phyloP scores from a whole-genome alignment of 1,140 invertebrate genomes.

The Venturia canescens region DNA sequence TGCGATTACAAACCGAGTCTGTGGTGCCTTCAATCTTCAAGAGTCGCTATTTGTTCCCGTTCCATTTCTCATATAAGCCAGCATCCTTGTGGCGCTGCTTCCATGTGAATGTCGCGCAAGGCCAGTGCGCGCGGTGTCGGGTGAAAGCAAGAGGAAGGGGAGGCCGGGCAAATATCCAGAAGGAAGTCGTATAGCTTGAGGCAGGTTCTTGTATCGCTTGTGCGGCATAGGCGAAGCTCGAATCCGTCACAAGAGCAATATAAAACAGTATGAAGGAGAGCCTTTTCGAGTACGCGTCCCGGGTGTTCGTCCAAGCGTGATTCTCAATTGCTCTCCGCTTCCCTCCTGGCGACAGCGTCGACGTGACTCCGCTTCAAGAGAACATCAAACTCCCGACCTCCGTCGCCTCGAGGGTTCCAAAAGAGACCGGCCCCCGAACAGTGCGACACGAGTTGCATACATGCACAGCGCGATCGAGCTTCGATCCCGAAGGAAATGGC shows the following conservation, averaged over 20 bases:
- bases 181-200: neutral
- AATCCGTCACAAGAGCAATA: conserved; percentile 4
- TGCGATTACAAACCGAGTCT: too few species aligned
- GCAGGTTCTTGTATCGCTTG: neutral
- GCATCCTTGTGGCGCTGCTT: neutral
- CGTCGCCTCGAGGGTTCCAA: neutral
- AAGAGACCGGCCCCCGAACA: neutral
- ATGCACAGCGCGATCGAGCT: neutral
- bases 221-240: neutral
- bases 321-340: conserved; percentile 26
- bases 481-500: neutral
- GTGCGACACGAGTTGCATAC: neutral
- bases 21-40: too few species aligned
- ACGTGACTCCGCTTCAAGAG: conserved; percentile 6
- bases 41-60: neutral
- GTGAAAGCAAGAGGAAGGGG: conserved; percentile 11
- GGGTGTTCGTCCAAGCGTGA: conserved; percentile 28
- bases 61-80: neutral
- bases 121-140: neutral
- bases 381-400: neutral
- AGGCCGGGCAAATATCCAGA: neutral
- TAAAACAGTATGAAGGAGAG: neutral
- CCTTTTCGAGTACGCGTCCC: neutral
- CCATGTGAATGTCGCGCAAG: neutral
- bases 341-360: neutral